A percentile compares a stretch with the other conserved stretches of the same genome.
Conservation (phyloP, 2,888 invertebrate species). For the Papilio protenor region DNA sequence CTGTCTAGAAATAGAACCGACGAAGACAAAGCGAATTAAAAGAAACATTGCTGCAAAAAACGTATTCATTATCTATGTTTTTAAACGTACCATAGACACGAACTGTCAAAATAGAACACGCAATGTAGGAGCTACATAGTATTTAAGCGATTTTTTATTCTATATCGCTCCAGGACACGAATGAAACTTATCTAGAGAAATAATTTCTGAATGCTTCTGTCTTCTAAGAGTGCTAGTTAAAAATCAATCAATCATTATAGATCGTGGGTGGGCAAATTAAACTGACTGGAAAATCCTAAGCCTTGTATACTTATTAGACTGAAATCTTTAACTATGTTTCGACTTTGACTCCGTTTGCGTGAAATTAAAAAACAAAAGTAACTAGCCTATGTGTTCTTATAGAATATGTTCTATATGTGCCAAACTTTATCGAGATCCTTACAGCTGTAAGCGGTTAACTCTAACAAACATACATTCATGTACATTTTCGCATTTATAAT, state of each 20-base stretch:
- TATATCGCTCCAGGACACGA: conserved; percentile 5
- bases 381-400: too few relatives aligned
- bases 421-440: too few relatives aligned
- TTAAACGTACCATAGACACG: conserved; percentile 43
- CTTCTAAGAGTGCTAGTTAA: conserved; percentile 5
- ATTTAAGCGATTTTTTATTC: conserved; percentile 20
- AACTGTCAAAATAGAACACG: conserved; percentile 43
- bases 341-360: not conserved
- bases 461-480: too few relatives aligned
- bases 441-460: too few relatives aligned
- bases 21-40: conserved; percentile 12
- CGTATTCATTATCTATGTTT: conserved; percentile 27
- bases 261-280: not conserved
- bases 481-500: too few relatives aligned
- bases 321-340: not conserved
- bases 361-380: too few relatives aligned
- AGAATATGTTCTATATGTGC: too few relatives aligned
- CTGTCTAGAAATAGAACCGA: conserved; percentile 5
- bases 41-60: conserved; percentile 28
- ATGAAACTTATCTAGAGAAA: not conserved
- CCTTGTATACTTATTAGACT: not conserved
- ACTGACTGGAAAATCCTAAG: not conserved
- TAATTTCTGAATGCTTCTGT: conserved; percentile 16
- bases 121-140: conserved; percentile 18
- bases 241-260: conserved; percentile 34